Base-by-base conservation (phyloP, 2,797 vertebrate species). In the Gephyroberyx darwinii region DNA sequence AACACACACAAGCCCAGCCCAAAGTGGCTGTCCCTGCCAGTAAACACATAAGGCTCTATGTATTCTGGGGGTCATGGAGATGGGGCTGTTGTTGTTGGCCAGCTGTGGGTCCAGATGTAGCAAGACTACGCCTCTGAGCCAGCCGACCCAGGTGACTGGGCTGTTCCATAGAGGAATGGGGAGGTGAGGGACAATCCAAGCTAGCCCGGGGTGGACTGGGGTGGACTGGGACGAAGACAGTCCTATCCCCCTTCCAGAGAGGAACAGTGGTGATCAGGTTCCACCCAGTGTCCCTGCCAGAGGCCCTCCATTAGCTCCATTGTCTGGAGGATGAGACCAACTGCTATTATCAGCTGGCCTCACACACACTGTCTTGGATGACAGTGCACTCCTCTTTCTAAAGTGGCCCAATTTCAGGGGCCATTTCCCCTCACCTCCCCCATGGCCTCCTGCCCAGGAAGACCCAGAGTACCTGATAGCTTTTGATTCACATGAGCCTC, bases 381-480 rank as follows among this genome's bases (percentile, higher is more conserved):
- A 90, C 75, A 64, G 47, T 54, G 70, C 20, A 20, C 60, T 78
- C 64, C 59, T 84, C 58, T 85, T 73, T 74, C 41, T 67, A 70
- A 84, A 85, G 77, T 83, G 71, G 45, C 68, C 75, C 65, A 60
- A 77, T 90, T 88, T 87, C 66, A 89, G 69, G 71, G 80, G 61
- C 78, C 68, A 81, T 65, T 84, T 84, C 65, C 59, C 61, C 69
- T 76, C 68, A 39, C 75, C 53, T 78, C 50, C 50, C 47, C 26
- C 35, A 45, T 41, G 41, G 65, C 39, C 69, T 71, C 65, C 65
- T 72, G 51, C 61, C 47, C 48, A 3, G 71, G 65, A 75, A 82
- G 62, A 77, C 64, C 61, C 54, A 1, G 65, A 69, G 53, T 54
- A 78, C 70, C 84, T 62, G 80, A 88, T 79, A 80, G 65, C 67